phyloP scores from a whole-genome alignment of 1,140 invertebrate species.

The Drosophila teissieri region DNA sequence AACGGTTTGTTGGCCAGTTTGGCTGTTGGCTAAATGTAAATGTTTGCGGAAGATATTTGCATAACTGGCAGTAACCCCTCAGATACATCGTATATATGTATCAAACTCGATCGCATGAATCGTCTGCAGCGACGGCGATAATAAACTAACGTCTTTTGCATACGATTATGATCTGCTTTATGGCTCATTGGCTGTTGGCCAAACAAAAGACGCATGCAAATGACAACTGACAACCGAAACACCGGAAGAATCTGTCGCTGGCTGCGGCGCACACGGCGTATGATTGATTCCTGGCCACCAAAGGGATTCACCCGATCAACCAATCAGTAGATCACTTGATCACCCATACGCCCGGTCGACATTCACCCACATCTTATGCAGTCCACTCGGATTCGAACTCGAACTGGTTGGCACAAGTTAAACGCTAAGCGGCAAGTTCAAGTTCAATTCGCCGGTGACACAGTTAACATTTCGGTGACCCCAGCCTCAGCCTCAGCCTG shows the following conservation, averaged over 20 bases:
- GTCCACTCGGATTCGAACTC: slow-evolving; percentile 27
- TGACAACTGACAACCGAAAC: slow-evolving; percentile 5
- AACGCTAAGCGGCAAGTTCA: slow-evolving; percentile 59
- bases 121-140: slow-evolving; percentile 44
- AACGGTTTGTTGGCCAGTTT: slow-evolving; percentile 55
- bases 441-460: slow-evolving; percentile 81
- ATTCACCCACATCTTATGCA: slow-evolving; percentile 45
- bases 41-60: slow-evolving; percentile 78
- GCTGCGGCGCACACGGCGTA: slow-evolving; percentile 45
- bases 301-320: slow-evolving; percentile 29
- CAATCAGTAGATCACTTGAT: background rate
- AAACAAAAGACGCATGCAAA: slow-evolving; percentile 59
- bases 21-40: slow-evolving; percentile 65
- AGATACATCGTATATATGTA: background rate
- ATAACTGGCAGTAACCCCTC: slow-evolving; percentile 44
- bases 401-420: slow-evolving; percentile 27
- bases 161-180: slow-evolving; percentile 50
- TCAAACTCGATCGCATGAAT: slow-evolving; percentile 26
- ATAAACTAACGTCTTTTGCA: slow-evolving; percentile 65
- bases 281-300: slow-evolving; percentile 55
- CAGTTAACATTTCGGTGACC: slow-evolving; percentile 70
- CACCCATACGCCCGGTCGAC: slow-evolving; percentile 10
- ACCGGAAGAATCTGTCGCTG: slow-evolving; percentile 40
- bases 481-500: slow-evolving; percentile 40
- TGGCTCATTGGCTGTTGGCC: slow-evolving; percentile 12